Base-by-base conservation (phyloP, 53 echinoderm and acorn worm genomes). In the Henricia sp. region DNA sequence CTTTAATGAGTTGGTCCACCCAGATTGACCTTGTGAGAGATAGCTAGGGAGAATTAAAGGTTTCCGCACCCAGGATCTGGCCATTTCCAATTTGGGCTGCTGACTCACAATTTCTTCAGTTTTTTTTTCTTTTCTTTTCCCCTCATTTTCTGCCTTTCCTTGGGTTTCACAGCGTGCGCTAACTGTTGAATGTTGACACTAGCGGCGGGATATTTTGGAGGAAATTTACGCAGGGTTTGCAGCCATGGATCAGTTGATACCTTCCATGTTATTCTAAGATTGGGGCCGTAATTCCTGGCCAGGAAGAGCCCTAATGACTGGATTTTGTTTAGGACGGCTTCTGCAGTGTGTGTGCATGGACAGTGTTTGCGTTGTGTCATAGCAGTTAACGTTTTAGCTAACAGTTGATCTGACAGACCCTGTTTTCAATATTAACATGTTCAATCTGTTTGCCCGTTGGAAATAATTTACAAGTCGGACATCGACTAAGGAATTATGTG, bases 141-240 rank as follows among this genome's bases (percentile, higher is more conserved):
- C 70, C 29, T 46, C 29, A 20, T 70, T 27, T 70, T 34, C 13
- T 60, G 10, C 40, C 70, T 42, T 43, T 70, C 70, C 29, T 26
- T 25, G 32, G 80, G 80, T 23, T n/a, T 62, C 80, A 25, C 48
- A 62, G 80, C 27, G 80, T 80, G 80, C 63, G 43, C 65, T 78
- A 80, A 80, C 80, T 80, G 80, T 80, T 80, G 80, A 64, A 80
- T 80, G 80, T 80, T 80, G 80, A 80, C 80, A 63, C 80, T 80
- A 80, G 64, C 80, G 80, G 80, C 80, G 80, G 80, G 80, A 64
- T 80, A 62, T 80, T 80, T 48, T 46, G 80, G 63, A 64, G 80
- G 80, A 80, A 80, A 80, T 80, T 80, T 80, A 57, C 80, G 63
- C 64, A 80, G 80, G 80, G n/a, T 63, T 64, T 9, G 21, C 80